phyloP scores from a whole-genome alignment of 2,888 invertebrate genomes.

The Idaea dimidiata region DNA sequence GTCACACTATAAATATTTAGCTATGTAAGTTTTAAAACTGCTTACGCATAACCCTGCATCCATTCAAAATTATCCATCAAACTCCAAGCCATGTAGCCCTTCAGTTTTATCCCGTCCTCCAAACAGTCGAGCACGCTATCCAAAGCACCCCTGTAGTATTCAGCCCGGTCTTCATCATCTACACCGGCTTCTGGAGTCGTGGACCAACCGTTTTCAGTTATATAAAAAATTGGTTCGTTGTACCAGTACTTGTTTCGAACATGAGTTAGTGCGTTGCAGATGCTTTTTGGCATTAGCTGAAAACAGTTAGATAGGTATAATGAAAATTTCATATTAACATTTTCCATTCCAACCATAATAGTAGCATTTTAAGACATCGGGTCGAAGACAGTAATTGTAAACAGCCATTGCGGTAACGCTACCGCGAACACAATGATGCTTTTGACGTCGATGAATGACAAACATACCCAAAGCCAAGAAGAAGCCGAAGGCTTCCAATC shows the following conservation, averaged over 20 bases:
- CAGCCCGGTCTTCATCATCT: conserved; percentile 67
- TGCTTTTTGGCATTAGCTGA: conserved; percentile 79
- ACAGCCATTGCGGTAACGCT: no score
- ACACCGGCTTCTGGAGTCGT: conserved; percentile 44
- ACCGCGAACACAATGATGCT: background rate
- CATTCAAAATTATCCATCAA: conserved; percentile 85
- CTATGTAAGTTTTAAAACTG: no score
- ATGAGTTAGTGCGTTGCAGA: conserved; percentile 76
- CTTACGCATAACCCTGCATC: conserved; percentile 79
- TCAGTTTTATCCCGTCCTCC: conserved; percentile 67
- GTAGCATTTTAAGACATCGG: no score
- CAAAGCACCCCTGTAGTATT: conserved; percentile 65
- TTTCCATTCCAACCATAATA: no score
- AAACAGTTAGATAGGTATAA: background rate
- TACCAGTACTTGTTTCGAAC: conserved; percentile 59
- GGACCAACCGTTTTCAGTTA: conserved; percentile 83
- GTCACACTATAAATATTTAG: no score
- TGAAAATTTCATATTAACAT: no score
- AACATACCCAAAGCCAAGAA: conserved; percentile 50
- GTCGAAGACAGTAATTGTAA: no score
- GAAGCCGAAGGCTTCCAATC: conserved; percentile 51
- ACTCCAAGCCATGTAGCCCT: conserved; percentile 82
- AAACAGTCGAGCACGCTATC: conserved; percentile 62
- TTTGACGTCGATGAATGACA: background rate
- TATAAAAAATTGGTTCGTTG: conserved; percentile 74